Conservation (phyloP, 35 echinoderm and acorn worm species). For the Strongylocentrotus purpuratus region DNA sequence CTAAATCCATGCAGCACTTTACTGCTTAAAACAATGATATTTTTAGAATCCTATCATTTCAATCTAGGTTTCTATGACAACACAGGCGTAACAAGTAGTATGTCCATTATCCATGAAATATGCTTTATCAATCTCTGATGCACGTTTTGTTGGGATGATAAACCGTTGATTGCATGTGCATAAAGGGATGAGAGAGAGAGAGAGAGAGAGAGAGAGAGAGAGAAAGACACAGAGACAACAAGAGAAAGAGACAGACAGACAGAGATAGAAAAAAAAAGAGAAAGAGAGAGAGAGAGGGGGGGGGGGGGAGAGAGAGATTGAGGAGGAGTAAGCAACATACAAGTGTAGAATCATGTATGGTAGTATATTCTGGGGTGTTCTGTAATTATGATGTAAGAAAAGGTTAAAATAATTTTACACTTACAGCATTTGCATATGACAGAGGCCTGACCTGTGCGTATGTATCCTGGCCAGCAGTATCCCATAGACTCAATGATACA, state of each 20-base stretch:
- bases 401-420: not conserved
- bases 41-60: not conserved
- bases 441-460: conserved; percentile 45
- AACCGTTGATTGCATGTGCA: not conserved
- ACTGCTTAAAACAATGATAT: not conserved
- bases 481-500: conserved; percentile 40
- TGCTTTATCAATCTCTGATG: not conserved
- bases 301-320: not conserved
- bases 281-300: not conserved
- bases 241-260: not conserved
- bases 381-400: too few species aligned
- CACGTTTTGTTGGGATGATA: not conserved
- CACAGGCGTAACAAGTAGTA: not conserved
- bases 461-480: conserved; percentile 26
- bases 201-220: not conserved
- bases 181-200: not conserved
- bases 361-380: too few species aligned
- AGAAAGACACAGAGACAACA: not conserved
- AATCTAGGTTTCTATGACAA: not conserved
- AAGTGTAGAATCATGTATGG: not conserved
- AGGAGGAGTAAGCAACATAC: too few species aligned
- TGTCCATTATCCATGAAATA: not conserved
- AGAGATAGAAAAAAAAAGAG: not conserved
- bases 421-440: conserved; percentile 41
- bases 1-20: not conserved